Base-by-base conservation (phyloP, 2,888 invertebrate genomes). In the Malthinus seriepunctatus region DNA sequence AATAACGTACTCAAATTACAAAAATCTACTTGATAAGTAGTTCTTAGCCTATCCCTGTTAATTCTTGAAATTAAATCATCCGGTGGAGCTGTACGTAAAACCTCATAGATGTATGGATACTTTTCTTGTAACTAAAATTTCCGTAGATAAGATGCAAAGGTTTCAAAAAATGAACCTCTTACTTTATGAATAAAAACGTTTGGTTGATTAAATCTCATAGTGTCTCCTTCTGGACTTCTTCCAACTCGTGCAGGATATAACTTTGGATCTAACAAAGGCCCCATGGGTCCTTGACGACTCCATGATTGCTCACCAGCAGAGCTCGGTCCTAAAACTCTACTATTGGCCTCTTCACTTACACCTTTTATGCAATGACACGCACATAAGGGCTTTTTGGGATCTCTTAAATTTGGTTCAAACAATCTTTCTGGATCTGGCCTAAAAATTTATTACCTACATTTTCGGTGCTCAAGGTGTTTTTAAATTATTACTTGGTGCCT, bases 71-170 rank as follows among this genome's bases (percentile, higher is more conserved):
- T 81, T 44, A 85, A 72, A 49, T 85, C 84, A 1, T 84, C 80
- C 0, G 83, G 82, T 0, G 86, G 83, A 15, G 84, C 82, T 44
- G 81, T 83, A 69, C 84, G 82, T 42, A 87, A 71, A 49, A 85
- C 82, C 73, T 84, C 85, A 73, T 86, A 86, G 67, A 87, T 81
- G 79, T 83, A 84, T 32, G 87, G 87, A 71, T 85, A 85, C 67
- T 86, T 86, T 35, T 84, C 82, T 75, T 86, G 81, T 14, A 87
- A 73, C 86, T 87, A 63, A 59, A 70, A 44, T 23, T 23, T 23
- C 3, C 5, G 2, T 23, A 23, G 5, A 5, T 23, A 5, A 23
- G 23, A 3, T 23, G 23, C 23, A 23, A 23, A 23, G 23, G 3
- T 23, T 23, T 23, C 11, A 38, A 31, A 54, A 58, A 49, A 44